phyloP scores from a whole-genome alignment of 2,797 vertebrate genomes.

The Danio aesculapii region DNA sequence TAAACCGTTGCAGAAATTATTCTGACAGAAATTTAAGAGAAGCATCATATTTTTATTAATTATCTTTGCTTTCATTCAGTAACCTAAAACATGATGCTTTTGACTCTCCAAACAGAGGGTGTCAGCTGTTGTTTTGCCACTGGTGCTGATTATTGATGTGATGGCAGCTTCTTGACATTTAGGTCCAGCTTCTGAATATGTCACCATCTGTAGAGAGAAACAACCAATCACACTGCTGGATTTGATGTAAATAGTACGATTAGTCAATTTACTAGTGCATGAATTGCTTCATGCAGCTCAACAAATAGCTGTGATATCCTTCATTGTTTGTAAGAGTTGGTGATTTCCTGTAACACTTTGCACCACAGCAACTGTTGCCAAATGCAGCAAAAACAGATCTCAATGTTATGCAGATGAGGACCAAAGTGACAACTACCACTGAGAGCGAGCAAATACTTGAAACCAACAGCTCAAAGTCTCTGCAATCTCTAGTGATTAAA shows the following conservation, averaged over 20 bases:
- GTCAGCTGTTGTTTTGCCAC: slow-evolving; percentile 30
- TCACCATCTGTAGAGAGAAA: slow-evolving; percentile 18
- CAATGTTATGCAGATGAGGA: neutral
- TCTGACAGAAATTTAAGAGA: too few relatives aligned
- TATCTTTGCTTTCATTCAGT: too few relatives aligned
- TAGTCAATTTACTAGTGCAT: neutral
- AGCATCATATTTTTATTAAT: too few relatives aligned
- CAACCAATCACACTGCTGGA: neutral
- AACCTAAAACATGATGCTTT: neutral
- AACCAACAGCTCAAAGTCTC: slow-evolving; percentile 1
- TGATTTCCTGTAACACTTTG: neutral
- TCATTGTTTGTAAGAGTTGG: neutral
- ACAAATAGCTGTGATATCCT: neutral
- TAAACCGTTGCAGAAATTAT: too few relatives aligned
- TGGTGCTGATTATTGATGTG: slow-evolving; percentile 26
- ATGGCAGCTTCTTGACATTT: slow-evolving; percentile 28
- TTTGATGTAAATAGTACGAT: neutral
- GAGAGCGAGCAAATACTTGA: neutral
- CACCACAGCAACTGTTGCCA: neutral
- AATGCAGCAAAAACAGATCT: neutral
- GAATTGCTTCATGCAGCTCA: neutral
- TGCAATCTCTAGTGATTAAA: neutral
- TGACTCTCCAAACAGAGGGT: slow-evolving; percentile 16
- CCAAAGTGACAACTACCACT: slow-evolving; percentile 3
- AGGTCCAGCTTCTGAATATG: slow-evolving; percentile 16